Conservation (phyloP, 2,888 invertebrate species). For the Tanaodytes sp. region DNA sequence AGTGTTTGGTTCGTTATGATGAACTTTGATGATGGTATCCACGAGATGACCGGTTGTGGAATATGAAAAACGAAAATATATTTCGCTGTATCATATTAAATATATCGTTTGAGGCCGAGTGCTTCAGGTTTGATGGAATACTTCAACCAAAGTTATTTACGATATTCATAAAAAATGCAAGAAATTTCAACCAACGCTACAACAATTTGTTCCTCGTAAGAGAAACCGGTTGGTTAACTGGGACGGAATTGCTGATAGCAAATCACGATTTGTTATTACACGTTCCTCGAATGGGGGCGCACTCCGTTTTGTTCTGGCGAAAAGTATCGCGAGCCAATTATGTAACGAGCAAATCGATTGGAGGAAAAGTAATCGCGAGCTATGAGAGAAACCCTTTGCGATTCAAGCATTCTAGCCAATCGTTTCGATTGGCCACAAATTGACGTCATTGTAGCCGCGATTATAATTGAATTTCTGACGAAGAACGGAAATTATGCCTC, state of each 20-base stretch:
- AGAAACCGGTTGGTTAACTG: no score
- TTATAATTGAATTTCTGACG: conserved; percentile 54
- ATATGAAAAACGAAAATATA: no score
- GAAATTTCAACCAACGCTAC: no score
- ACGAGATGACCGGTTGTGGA: no score
- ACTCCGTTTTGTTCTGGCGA: conserved; percentile 14
- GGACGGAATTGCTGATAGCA: conserved; percentile 11
- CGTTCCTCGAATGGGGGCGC: conserved; percentile 10
- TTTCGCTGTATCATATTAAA: no score
- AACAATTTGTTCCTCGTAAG: no score
- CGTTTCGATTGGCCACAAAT: conserved; percentile 39
- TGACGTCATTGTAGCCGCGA: conserved; percentile 39
- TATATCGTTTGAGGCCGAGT: no score
- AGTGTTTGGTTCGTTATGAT: no score
- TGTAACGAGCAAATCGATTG: conserved; percentile 39
- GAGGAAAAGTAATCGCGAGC: conserved; percentile 40
- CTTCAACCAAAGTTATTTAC: no score
- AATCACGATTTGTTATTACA: conserved; percentile 40
- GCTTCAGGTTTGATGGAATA: no score
- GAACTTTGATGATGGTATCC: no score
- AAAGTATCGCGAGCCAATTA: conserved; percentile 36
- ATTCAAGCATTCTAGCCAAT: conserved; percentile 11
- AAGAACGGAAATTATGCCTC: conserved; percentile 17
- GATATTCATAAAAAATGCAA: no score
- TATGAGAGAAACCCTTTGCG: conserved; percentile 28